Conservation (phyloP, 2,113 vertebrate species). For the Petaurus breviceps region DNA sequence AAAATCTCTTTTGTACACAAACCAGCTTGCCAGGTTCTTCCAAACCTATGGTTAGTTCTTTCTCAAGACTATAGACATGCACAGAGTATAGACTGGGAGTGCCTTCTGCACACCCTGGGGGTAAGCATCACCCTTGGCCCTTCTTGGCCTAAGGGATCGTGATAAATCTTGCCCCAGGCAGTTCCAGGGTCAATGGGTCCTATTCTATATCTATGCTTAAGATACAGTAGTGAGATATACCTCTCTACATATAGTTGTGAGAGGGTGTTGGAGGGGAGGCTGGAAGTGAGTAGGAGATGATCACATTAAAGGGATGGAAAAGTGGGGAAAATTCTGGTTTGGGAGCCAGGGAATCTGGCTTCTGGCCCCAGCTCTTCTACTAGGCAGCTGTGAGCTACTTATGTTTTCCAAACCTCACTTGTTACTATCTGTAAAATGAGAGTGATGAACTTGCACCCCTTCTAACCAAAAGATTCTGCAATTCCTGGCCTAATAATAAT, state of each 20-base stretch:
- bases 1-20: conserved; percentile 65
- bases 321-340: neutral
- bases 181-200: neutral
- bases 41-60: neutral
- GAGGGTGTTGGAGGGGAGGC: neutral
- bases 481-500: neutral
- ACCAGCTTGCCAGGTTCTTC: neutral
- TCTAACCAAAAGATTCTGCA: neutral
- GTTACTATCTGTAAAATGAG: neutral
- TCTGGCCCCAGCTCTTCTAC: neutral
- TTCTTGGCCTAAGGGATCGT: neutral
- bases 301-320: neutral
- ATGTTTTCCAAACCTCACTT: neutral
- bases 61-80: neutral
- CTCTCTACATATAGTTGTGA: neutral
- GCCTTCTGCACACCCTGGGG: neutral
- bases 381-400: neutral
- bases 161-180: neutral
- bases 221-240: neutral
- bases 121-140: neutral
- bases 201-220: neutral
- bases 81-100: neutral
- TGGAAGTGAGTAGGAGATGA: neutral
- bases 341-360: neutral
- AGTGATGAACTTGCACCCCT: neutral